A percentile compares a stretch with the other conserved stretches of the same genome.
phyloP scores from a whole-genome alignment of 2,113 vertebrate species.

The Menidia beryllina region DNA sequence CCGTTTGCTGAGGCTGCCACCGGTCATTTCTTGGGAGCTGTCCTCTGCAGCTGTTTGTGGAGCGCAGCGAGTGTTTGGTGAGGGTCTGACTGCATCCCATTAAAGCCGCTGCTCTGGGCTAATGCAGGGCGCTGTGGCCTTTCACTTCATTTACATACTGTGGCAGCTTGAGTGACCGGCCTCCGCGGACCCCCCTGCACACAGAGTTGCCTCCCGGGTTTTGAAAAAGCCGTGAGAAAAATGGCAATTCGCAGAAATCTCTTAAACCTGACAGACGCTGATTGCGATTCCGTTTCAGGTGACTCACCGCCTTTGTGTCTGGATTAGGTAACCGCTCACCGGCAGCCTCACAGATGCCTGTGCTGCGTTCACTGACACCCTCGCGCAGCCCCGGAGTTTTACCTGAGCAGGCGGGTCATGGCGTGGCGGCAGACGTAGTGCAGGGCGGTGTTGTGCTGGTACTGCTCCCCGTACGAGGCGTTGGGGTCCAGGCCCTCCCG shows the following conservation, averaged over 20 bases:
- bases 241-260: constrained; percentile 10
- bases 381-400: constrained; percentile 31
- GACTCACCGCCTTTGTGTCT: constrained; percentile 24
- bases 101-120: constrained; percentile 1
- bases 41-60: constrained; percentile 5
- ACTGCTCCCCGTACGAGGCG: constrained; percentile 96
- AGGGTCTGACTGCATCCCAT: constrained; percentile 4
- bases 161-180: neutral
- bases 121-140: neutral
- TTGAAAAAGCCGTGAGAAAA: constrained; percentile 27
- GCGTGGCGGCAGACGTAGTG: constrained; percentile 97
- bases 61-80: neutral
- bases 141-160: constrained; percentile 16
- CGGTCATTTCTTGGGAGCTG: neutral
- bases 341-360: neutral
- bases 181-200: neutral
- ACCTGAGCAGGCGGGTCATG: constrained; percentile 97
- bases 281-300: constrained; percentile 35
- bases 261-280: constrained; percentile 26
- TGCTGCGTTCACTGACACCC: neutral
- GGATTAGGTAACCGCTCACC: constrained; percentile 25
- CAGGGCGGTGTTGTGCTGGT: constrained; percentile 97
- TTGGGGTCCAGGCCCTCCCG: constrained; percentile 98
- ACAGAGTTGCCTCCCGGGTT: neutral
- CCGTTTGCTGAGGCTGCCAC: neutral